phyloP scores from a whole-genome alignment of 2,113 vertebrate genomes.

The Rhizomys pruinosus region DNA sequence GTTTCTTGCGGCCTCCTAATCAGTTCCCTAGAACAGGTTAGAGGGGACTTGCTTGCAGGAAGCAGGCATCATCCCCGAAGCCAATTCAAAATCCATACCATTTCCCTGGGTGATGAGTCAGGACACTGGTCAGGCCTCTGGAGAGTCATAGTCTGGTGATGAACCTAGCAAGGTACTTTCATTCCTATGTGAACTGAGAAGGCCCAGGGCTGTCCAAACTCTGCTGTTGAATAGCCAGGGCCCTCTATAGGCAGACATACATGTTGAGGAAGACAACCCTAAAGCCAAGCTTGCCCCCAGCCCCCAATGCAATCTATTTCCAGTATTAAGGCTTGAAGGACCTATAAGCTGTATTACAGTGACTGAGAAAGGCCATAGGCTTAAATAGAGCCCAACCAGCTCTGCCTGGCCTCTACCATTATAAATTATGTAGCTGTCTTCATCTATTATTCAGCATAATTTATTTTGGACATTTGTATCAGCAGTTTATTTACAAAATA shows the following conservation, averaged over 20 bases:
- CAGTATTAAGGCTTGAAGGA: background rate
- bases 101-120: too few relatives aligned
- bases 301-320: background rate
- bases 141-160: background rate
- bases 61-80: background rate
- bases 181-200: background rate
- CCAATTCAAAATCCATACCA: background rate
- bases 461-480: constrained; percentile 86
- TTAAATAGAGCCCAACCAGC: background rate
- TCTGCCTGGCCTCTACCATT: constrained; percentile 68
- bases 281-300: rapidly evolving
- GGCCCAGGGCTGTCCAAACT: rapidly evolving
- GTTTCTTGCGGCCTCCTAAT: background rate
- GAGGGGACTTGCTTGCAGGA: background rate
- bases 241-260: background rate
- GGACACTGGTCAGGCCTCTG: too few relatives aligned
- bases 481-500: constrained; percentile 82
- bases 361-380: background rate
- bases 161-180: rapidly evolving
- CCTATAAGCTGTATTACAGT: background rate
- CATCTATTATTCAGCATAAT: constrained; percentile 88
- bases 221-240: rapidly evolving
- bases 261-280: background rate
- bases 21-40: background rate
- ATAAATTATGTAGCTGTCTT: constrained; percentile 86